Evolutionary conservation across 2,113 vertebrate species (phyloP), one percentile per base, ranked within the genome.

Genomic region (Erpornis zantholeuca): DNA sequence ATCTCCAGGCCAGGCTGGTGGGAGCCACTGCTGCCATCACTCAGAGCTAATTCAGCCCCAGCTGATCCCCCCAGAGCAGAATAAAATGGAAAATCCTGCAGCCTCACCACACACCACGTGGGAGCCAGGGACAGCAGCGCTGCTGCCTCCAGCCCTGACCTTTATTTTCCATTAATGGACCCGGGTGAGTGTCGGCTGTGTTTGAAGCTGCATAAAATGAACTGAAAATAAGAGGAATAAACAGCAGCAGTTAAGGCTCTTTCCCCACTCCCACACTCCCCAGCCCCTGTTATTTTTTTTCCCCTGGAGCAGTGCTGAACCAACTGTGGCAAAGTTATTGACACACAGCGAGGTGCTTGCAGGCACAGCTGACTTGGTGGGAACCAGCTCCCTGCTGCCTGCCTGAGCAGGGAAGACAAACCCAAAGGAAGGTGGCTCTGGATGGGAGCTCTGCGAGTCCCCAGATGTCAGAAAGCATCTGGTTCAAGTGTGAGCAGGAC

Each of bases 91-190:
- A 96, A 95, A 95, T 85, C 53, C 27, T 71, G 88, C 31, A 7
- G 85, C 29, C 50, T 63, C 57, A 23, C 33, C n/a, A 22, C 45
- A 44, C 33, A 18, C 50, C 57, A 38, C 18, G 36, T 21, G 42
- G 79, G 90, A 95, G 53, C 76, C 2, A n/a, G 69, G 54, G 66
- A 87, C 66, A 10, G 94, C 88, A 87, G 84, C 42, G 3, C 93
- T 5, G 36, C 63, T 8, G 81, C 90, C 97, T 95, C 95, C 75
- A 82, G 96, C 95, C 86, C 44, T 96, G 97, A 97, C 97, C 97
- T 98, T 98, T 94, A 96, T 96, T 97, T 97, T 97, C 96, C 92
- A 93, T 97, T 97, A 97, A 97, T 95, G 95, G 95, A 76, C 65
- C 70, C 3, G 24, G 35, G 64, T 66, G 94, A 98, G 89, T 31